Evolutionary conservation across 2,113 vertebrate species (phyloP).

Genomic region (Cheilinus undulatus): DNA sequence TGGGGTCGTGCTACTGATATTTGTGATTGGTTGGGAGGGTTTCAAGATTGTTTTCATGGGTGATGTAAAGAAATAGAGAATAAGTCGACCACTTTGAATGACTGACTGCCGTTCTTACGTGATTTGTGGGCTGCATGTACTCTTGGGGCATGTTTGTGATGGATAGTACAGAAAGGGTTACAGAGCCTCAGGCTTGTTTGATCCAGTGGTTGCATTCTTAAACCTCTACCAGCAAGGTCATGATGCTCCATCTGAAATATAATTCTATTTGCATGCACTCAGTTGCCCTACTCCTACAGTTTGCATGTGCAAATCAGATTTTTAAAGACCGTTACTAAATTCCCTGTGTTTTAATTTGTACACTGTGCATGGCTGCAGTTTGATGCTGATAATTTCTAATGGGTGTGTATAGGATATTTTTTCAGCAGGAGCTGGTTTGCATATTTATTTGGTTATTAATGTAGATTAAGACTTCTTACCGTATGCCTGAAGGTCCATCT

Average conservation of each 20-base stretch:
- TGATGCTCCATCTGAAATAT: conserved; percentile 40
- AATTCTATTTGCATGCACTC: conserved; percentile 44
- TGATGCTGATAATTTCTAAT: neutral
- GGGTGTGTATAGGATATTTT: neutral
- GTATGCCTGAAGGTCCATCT: neutral
- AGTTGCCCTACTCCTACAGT: conserved; percentile 27
- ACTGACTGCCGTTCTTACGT: conserved; percentile 52
- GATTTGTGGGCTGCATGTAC: conserved; percentile 42
- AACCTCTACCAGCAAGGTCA: conserved; percentile 58
- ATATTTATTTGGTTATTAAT: neutral
- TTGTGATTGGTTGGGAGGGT: neutral
- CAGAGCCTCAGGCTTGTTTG: conserved; percentile 57
- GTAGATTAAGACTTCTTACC: neutral
- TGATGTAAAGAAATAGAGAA: conserved; percentile 44
- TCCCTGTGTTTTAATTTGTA: neutral
- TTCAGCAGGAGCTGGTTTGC: neutral
- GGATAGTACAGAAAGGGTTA: conserved; percentile 58
- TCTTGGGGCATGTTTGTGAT: conserved; percentile 61
- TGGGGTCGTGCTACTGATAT: conserved; percentile 18
- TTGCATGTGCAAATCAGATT: conserved; percentile 15
- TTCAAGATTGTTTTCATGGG: conserved; percentile 26
- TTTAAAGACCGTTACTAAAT: neutral
- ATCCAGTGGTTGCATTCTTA: conserved; percentile 54
- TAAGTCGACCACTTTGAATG: conserved; percentile 49
- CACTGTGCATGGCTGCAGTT: neutral